A percentile compares a stretch with the other conserved stretches of the same genome.
Evolutionary conservation across 2,113 vertebrate species (phyloP).

Genomic region (Pycnonotus jocosus): DNA sequence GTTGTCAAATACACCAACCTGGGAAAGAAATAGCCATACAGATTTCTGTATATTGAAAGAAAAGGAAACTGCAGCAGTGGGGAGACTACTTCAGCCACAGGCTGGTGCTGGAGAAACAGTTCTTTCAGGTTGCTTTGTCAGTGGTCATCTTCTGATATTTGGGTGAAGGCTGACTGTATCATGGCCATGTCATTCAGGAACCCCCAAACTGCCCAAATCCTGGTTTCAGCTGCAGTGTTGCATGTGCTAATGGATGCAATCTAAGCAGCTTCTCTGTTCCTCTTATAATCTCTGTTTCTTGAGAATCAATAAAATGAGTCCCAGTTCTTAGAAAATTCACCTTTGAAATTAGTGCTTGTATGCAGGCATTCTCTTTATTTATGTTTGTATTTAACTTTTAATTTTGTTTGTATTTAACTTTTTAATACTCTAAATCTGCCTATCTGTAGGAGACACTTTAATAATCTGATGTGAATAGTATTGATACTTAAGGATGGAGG

Average conservation of each 20-base stretch:
- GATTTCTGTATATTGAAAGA: not conserved
- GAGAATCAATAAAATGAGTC: not conserved
- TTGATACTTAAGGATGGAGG: not conserved
- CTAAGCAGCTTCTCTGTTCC: not conserved
- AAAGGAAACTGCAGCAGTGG: not conserved
- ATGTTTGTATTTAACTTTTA: not conserved
- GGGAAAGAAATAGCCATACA: not conserved
- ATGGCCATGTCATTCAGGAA: not conserved
- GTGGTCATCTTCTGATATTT: not conserved
- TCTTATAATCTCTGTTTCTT: not conserved
- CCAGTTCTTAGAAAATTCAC: not conserved
- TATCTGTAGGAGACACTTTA: not conserved
- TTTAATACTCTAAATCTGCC: not conserved
- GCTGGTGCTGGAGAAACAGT: not conserved
- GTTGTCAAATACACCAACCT: not conserved
- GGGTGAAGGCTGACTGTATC: not conserved
- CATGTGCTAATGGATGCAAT: not conserved
- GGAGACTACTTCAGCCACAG: not conserved
- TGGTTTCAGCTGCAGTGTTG: not conserved
- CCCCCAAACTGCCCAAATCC: not conserved
- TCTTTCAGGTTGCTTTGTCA: not conserved
- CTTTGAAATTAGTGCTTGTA: not conserved
- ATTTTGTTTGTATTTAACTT: not conserved
- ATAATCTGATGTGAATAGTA: not conserved
- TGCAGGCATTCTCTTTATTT: not conserved